phyloP scores from a whole-genome alignment of 2,113 vertebrate genomes.

The Notothenia rossii region DNA sequence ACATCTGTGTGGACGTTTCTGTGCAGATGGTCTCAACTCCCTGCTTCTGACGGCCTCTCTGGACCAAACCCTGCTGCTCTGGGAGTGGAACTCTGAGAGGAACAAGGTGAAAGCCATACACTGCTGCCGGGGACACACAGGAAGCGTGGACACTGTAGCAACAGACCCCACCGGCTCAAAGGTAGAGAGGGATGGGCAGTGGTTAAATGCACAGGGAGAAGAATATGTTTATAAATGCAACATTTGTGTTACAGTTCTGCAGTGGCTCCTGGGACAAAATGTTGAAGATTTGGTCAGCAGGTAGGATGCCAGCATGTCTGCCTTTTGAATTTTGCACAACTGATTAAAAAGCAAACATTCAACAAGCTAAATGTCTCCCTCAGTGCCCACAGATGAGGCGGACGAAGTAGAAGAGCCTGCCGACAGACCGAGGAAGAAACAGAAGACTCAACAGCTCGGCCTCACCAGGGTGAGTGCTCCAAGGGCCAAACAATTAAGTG shows the following conservation, averaged over 20 bases:
- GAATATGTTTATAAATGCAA: too few relatives aligned
- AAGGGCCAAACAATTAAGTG: not conserved
- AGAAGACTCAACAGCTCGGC: conserved; percentile 95
- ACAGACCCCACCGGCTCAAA: conserved; percentile 90
- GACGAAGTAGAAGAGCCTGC: conserved; percentile 90
- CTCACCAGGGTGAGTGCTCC: conserved; percentile 88
- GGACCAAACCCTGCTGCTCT: conserved; percentile 94
- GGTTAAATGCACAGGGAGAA: not conserved
- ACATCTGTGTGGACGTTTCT: not conserved
- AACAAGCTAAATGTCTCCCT: not conserved
- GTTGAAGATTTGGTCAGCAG: conserved; percentile 99
- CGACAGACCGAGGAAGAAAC: conserved; percentile 94
- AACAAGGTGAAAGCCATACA: conserved; percentile 93
- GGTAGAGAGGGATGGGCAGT: conserved; percentile 74
- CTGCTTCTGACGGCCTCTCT: conserved; percentile 93
- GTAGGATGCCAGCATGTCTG: conserved; percentile 73
- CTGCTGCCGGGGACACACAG: conserved; percentile 94
- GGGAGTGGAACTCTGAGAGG: conserved; percentile 96
- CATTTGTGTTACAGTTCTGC: conserved; percentile 89
- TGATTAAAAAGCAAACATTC: not conserved
- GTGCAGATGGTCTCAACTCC: conserved; percentile 89
- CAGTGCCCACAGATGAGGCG: conserved; percentile 94
- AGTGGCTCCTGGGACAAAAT: conserved; percentile 99
- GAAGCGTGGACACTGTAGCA: conserved; percentile 91
- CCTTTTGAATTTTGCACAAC: not conserved